Percentiles rank a stretch among this genome's conserved stretches.
Evolutionary conservation across 2,113 vertebrate genomes (phyloP).

Genomic region (Microcebus murinus): DNA sequence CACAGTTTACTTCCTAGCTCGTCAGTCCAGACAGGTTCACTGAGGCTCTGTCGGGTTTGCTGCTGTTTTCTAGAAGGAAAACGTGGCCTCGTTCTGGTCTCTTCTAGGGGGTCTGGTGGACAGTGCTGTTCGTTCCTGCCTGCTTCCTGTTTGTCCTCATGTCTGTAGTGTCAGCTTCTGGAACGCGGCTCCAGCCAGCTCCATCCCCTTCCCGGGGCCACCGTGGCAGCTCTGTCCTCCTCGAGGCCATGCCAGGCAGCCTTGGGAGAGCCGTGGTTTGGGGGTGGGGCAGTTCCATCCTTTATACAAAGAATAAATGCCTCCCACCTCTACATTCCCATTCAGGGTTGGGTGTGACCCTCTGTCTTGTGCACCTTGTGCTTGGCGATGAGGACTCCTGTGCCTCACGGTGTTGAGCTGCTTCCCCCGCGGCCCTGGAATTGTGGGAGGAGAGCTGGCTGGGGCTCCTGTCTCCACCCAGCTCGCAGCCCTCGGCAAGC

Average conservation of each 20-base stretch:
- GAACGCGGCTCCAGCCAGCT: not conserved
- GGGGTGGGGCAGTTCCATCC: too few species aligned
- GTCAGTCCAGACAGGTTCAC: not conserved
- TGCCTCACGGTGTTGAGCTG: not conserved
- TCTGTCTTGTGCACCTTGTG: not conserved
- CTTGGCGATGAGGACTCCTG: not conserved
- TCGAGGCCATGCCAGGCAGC: not conserved
- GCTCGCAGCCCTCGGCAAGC: too few species aligned
- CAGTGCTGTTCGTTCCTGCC: not conserved
- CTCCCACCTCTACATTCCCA: not conserved
- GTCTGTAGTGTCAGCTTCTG: not conserved
- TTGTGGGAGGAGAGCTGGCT: not conserved
- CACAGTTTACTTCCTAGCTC: not conserved
- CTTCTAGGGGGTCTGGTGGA: not conserved
- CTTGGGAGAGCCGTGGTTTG: not conserved
- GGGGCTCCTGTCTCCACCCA: not conserved
- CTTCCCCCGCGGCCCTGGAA: not conserved
- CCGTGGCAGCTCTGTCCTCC: not conserved
- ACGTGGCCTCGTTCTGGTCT: not conserved
- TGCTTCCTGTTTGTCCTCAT: not conserved
- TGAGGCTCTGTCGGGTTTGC: not conserved
- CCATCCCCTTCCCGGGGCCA: not conserved
- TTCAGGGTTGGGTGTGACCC: not conserved
- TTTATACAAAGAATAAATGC: not conserved
- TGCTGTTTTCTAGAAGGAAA: not conserved